Percentiles rank a stretch among this genome's conserved stretches.
Evolutionary conservation across 2,113 vertebrate genomes (phyloP).

Genomic region (Camelus bactrianus): DNA sequence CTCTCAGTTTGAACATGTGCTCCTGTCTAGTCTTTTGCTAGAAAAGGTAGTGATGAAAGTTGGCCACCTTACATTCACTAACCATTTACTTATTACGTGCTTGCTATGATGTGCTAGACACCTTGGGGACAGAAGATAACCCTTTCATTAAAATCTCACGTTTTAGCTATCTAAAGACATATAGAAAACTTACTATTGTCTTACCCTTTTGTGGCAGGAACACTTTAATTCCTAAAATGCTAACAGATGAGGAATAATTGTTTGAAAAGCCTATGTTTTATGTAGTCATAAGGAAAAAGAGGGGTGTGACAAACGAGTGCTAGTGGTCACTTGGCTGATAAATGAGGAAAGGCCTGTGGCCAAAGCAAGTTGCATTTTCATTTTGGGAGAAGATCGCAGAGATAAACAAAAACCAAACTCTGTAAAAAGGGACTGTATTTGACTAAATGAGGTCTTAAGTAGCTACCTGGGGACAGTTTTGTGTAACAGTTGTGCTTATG

Average conservation of each 20-base stretch:
- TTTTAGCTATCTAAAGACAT: background rate
- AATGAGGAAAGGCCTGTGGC: background rate
- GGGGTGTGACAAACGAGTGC: background rate
- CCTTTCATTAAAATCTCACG: background rate
- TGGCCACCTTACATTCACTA: background rate
- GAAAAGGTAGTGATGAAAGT: background rate
- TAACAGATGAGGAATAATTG: background rate
- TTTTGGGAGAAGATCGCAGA: background rate
- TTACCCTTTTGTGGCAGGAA: background rate
- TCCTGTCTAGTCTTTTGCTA: background rate
- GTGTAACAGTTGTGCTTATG: background rate
- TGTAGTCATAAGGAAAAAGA: background rate
- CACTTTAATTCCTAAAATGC: background rate
- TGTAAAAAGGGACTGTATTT: background rate
- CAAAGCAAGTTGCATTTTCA: conserved; percentile 26
- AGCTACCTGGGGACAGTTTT: background rate
- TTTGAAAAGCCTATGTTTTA: background rate
- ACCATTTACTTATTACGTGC: background rate
- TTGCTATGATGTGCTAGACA: background rate
- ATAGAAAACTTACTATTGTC: background rate
- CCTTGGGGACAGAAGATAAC: background rate
- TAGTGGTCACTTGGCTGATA: background rate
- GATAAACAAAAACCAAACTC: background rate
- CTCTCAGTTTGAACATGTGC: background rate
- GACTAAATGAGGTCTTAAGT: background rate